Conservation (phyloP, 2,797 vertebrate species). For the Champsocephalus esox region DNA sequence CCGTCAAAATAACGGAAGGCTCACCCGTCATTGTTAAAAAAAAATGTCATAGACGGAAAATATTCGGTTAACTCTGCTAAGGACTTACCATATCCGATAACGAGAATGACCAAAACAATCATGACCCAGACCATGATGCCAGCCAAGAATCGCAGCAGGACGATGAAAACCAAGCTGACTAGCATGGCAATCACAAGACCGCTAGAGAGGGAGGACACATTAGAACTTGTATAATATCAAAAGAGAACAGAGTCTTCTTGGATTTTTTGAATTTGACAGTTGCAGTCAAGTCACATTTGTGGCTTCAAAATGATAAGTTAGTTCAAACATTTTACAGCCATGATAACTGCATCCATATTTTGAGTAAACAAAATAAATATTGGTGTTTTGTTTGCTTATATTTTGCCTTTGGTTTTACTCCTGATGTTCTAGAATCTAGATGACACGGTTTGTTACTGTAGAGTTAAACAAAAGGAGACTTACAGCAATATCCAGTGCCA, state of each 20-base stretch:
- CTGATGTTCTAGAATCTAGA: neutral
- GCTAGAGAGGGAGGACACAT: constrained; percentile 69
- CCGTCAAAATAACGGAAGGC: no score
- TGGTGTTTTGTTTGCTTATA: neutral
- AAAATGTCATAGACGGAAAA: no score
- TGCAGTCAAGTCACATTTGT: neutral
- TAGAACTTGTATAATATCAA: neutral
- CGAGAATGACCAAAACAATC: constrained; percentile 91
- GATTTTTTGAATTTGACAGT: neutral
- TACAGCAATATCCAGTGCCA: constrained; percentile 98
- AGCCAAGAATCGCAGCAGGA: constrained; percentile 91
- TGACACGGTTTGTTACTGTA: neutral
- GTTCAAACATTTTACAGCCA: neutral
- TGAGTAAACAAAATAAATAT: neutral
- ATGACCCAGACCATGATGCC: constrained; percentile 96
- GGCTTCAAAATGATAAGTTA: neutral
- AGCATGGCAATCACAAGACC: constrained; percentile 93
- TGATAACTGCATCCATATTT: neutral
- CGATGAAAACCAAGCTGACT: constrained; percentile 91
- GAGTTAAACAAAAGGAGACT: constrained; percentile 55
- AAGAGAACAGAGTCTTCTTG: neutral
- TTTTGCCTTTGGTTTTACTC: neutral
- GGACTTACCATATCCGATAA: constrained; percentile 91
- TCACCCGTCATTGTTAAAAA: no score
- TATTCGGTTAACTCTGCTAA: neutral